Evolutionary conservation across 2,113 vertebrate genomes (phyloP).

Genomic region (Rhinopomastus cyanomelas): DNA sequence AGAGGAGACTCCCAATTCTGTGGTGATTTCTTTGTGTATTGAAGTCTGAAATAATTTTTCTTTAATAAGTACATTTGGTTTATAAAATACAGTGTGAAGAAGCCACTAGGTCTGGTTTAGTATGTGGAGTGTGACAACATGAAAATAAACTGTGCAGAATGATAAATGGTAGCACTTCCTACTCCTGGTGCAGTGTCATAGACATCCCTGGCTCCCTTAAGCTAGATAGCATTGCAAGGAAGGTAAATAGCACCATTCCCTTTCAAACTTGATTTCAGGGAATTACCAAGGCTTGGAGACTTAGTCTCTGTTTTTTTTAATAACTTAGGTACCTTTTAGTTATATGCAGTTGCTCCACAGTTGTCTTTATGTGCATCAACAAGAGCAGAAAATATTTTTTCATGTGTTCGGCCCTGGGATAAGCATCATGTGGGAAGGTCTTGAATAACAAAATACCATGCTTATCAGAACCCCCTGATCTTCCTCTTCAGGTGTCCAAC

Average conservation of each 20-base stretch:
- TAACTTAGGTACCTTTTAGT: neutral
- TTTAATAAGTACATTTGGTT: neutral
- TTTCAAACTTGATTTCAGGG: neutral
- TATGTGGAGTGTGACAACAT: neutral
- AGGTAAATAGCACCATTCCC: neutral
- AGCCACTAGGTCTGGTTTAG: neutral
- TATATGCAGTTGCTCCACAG: neutral
- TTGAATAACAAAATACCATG: neutral
- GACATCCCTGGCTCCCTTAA: neutral
- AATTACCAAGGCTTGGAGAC: neutral
- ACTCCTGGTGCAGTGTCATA: neutral
- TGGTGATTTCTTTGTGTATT: neutral
- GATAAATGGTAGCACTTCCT: neutral
- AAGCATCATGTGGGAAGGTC: neutral
- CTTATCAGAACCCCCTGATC: neutral
- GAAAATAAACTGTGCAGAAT: neutral
- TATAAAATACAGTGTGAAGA: neutral
- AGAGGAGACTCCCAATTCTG: neutral
- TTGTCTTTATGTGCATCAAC: neutral
- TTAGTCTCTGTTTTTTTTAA: neutral
- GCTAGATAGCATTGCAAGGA: neutral
- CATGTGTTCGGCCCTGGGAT: fast-evolving
- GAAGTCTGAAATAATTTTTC: neutral
- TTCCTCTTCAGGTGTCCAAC: neutral
- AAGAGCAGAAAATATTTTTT: neutral